Base-by-base conservation (phyloP, 2,797 vertebrate genomes). In the Masticophis lateralis region DNA sequence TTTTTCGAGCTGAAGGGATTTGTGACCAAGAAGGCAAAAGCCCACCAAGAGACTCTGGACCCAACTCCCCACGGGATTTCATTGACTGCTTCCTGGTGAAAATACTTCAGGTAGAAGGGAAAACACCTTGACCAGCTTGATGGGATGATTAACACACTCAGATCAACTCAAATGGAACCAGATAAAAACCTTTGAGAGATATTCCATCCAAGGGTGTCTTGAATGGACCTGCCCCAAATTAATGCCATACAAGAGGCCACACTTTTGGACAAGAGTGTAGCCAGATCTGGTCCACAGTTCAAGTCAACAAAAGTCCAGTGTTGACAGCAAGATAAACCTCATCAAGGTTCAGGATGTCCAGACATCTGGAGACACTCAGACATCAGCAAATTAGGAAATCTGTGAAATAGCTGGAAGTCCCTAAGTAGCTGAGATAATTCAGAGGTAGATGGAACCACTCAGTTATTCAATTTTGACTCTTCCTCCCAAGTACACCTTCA, bases 11-110 rank as follows among this genome's bases (percentile, higher is more conserved):
- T 96, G 86, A 94, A 92, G 0, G 47, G 61, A 4, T 94, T 96
- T 90, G 91, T 95, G 2, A 56, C 87, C 0, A 92, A 94, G 63
- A 74, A 89, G 92, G 55, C 56, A 95, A 7, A 5, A 88, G 74
- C 55, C 89, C 63, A 93, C 94, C 87, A 55, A 43, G 63, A 93
- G 32, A 91, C 92, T 0, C n/a, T 96, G 53, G 96, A 96, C 12
- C n/a, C 32, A 90, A 93, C 59, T 93, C 94, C 18, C 95, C 93
- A 2, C 66, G 91, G 16, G 96, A 96, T 86, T 96, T 94, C 57
- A 95, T 96, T 10, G 96, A 97, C 89, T 96, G 95, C 32, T 96
- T 96, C 91, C 95, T 97, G 37, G 93, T 96, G 91, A 96, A 96
- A 93, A 92, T 95, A 59, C 89, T 96, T 63, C 94, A 96, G 95